These are phyloP conservation scores for Melinopterus prodromus DNA, from an alignment of 2,888 invertebrate species.

Conservation along the genomic window DNA sequence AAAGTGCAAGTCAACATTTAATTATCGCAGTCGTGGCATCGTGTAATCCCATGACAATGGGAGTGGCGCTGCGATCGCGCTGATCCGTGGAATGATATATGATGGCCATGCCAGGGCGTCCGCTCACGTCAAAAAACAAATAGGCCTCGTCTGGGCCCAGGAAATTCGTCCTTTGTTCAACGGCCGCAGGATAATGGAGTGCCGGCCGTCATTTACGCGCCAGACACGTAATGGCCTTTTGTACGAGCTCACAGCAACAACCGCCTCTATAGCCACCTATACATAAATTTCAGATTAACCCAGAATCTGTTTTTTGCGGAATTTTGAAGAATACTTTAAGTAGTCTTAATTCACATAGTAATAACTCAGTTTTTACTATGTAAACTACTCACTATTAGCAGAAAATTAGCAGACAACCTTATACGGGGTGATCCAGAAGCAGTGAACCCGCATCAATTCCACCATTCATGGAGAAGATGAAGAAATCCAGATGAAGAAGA, in stretches of 20 bases:
- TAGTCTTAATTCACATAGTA: no score
- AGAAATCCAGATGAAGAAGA: no score
- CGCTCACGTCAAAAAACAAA: slow-evolving; percentile 35
- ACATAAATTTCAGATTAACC: slow-evolving; percentile 15
- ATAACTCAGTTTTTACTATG: no score
- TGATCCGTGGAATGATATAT: slow-evolving; percentile 32
- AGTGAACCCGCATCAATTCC: no score
- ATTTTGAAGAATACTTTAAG: no score
- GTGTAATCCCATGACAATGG: slow-evolving; percentile 28
- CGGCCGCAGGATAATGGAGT: slow-evolving; percentile 40
- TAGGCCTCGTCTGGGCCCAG: slow-evolving; percentile 31
- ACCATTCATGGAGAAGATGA: no score
- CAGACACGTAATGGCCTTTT: slow-evolving; percentile 46
- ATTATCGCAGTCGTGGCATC: slow-evolving; percentile 33
- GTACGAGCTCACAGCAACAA: slow-evolving; percentile 37
- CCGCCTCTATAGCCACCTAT: background rate
- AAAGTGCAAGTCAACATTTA: slow-evolving; percentile 41
- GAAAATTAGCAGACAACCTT: no score
- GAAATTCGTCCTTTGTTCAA: slow-evolving; percentile 33
- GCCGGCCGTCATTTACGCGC: slow-evolving; percentile 48
- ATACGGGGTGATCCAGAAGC: no score
- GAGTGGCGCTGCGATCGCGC: slow-evolving; percentile 29
- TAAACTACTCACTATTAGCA: no score
- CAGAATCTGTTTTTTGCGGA: background rate
- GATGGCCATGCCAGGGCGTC: slow-evolving; percentile 20